Base-by-base conservation (phyloP, 2,797 vertebrate species). In the Halcyon smyrnensis region DNA sequence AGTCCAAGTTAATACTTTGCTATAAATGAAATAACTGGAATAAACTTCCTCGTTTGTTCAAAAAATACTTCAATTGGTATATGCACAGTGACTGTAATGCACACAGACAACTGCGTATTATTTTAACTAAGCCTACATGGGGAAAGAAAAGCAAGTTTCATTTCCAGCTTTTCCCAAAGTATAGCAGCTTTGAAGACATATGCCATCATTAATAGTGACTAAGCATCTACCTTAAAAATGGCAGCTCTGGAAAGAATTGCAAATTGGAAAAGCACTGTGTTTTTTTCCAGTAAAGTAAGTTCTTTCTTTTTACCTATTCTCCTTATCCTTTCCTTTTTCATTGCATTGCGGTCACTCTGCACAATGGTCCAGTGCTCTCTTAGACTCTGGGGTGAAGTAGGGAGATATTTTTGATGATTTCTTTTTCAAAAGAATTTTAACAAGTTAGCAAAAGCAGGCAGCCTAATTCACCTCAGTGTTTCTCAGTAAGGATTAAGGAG, bases 401-500 rank as follows among this genome's bases (percentile, higher is more conserved):
- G 54, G 27, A 88, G 83, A 63, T 39, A 53, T 43, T 92, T 93
- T n/a, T 64, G 51, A 84, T 65, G 70, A 77, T 71, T 86, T 63
- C 14, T 64, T 78, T 68, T 90, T 67, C 27, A 30, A 80, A 91
- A 75, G 9, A 4, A 59, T 73, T 96, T 74, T 54, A 79, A 56
- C n/a, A 64, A 82, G 48, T 65, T 87, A 90, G 48, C n/a, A 78
- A 83, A 93, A 87, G 30, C 64, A 89, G 65, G 73, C 45, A 78
- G 78, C 12, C 57, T 65, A 81, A 90, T 81, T 91, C 62, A 91
- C 87, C 68, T 83, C 77, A 75, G 1, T 45, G 43, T 84, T 96
- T 83, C 92, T 53, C 81, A 87, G 60, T 73, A 83, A 92, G 57
- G 57, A 89, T 95, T 94, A 93, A 94, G 64, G 27, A 81, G 54